Evolutionary conservation across 2,113 vertebrate species (phyloP).

Genomic region (Myrmophylax atrothorax): DNA sequence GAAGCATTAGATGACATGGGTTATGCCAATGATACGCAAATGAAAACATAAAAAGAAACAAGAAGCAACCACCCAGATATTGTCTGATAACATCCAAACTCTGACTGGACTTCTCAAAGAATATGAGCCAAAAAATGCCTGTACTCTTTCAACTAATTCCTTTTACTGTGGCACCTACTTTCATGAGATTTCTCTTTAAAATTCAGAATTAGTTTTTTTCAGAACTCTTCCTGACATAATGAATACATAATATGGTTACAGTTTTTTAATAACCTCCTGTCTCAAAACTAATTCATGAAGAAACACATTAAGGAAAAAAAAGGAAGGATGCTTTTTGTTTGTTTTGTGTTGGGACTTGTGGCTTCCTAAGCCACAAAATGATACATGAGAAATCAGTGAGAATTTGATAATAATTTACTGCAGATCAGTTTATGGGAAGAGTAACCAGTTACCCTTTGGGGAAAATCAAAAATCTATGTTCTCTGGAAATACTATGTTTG

Average conservation of each 20-base stretch:
- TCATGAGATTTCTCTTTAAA: neutral
- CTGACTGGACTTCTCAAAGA: conserved; percentile 38
- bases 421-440: neutral
- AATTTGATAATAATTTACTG: neutral
- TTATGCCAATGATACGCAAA: conserved; percentile 78
- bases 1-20: conserved; percentile 85
- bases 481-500: neutral
- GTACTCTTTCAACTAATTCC: neutral
- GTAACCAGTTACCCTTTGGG: neutral
- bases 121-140: conserved; percentile 37
- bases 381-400: neutral
- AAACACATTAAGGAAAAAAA: neutral
- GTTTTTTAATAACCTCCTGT: neutral
- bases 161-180: neutral
- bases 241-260: neutral
- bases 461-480: neutral
- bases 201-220: neutral
- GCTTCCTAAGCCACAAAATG: neutral
- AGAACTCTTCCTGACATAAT: neutral
- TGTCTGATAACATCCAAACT: conserved; percentile 40
- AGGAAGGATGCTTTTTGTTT: neutral
- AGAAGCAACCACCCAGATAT: conserved; percentile 73
- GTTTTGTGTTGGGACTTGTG: neutral
- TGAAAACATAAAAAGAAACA: conserved; percentile 79
- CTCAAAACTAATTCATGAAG: neutral